Conservation (phyloP, 2,113 vertebrate species). For the Cavia aperea region DNA sequence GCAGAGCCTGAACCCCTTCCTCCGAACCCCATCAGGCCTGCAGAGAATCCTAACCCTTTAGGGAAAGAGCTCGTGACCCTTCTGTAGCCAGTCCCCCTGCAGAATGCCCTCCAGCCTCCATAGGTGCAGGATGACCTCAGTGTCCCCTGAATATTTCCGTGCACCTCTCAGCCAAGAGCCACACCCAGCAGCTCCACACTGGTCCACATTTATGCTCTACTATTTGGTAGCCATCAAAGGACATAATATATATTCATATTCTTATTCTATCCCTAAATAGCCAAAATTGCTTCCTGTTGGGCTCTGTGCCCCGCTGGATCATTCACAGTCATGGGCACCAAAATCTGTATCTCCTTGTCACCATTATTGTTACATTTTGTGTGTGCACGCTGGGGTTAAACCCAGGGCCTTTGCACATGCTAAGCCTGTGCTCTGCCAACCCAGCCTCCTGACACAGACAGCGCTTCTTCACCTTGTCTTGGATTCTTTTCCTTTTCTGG, state of each 20-base stretch:
- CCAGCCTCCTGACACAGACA: not conserved
- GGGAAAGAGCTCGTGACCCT: accelerated
- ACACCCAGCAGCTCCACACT: not conserved
- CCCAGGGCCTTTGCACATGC: not conserved
- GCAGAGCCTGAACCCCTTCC: not conserved
- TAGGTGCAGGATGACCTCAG: accelerated
- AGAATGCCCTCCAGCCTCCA: accelerated
- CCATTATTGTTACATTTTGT: not conserved
- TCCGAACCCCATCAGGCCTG: not conserved
- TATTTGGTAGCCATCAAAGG: not conserved
- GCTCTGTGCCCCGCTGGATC: accelerated
- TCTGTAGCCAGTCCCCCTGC: not conserved
- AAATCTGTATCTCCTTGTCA: not conserved
- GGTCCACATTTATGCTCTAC: not conserved
- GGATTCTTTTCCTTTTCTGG: not conserved
- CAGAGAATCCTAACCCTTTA: not conserved
- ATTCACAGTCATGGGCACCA: not conserved
- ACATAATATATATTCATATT: not conserved
- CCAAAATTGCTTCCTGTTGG: not conserved
- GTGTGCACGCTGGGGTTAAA: no score
- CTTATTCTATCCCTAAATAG: not conserved
- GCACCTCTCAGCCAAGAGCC: not conserved
- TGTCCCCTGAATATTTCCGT: no score
- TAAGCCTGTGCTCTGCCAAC: not conserved
- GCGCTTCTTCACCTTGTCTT: not conserved